Evolutionary conservation across 2,797 vertebrate genomes (phyloP).

Genomic region (Aplochiton taeniatus): DNA sequence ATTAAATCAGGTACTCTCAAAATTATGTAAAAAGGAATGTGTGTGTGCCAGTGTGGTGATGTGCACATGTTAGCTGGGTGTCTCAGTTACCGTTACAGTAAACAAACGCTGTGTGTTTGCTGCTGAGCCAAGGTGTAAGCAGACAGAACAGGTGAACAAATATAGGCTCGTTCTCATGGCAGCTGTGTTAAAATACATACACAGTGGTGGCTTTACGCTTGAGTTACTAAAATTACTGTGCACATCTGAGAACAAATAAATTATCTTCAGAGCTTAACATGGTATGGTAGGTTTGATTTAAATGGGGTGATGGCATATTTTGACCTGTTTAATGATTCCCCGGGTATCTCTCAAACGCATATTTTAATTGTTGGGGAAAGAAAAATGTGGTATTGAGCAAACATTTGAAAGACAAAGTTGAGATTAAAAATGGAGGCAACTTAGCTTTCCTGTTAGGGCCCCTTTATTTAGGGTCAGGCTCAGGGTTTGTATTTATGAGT

Average conservation of each 20-base stretch:
- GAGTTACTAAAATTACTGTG: constrained; percentile 20
- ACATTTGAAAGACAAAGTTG: no score
- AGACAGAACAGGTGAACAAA: constrained; percentile 57
- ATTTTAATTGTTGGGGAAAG: no score
- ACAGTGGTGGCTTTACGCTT: constrained; percentile 26
- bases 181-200: constrained; percentile 44
- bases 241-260: neutral
- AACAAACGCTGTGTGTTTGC: constrained; percentile 9
- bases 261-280: neutral
- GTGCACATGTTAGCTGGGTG: neutral
- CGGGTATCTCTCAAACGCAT: no score
- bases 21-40: neutral
- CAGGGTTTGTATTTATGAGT: no score
- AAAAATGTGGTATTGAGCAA: no score
- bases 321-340: no score
- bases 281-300: neutral
- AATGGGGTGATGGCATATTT: no score
- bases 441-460: no score
- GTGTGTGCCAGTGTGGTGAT: constrained; percentile 1
- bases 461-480: no score
- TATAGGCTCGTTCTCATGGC: constrained; percentile 30
- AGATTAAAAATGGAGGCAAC: no score
- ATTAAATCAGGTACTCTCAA: no score
- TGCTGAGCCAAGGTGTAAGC: constrained; percentile 27
- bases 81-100: no score